Percentiles rank a stretch among this genome's conserved stretches.
phyloP scores from a whole-genome alignment of 2,888 invertebrate genomes.

The Sphecodes monilicornis region DNA sequence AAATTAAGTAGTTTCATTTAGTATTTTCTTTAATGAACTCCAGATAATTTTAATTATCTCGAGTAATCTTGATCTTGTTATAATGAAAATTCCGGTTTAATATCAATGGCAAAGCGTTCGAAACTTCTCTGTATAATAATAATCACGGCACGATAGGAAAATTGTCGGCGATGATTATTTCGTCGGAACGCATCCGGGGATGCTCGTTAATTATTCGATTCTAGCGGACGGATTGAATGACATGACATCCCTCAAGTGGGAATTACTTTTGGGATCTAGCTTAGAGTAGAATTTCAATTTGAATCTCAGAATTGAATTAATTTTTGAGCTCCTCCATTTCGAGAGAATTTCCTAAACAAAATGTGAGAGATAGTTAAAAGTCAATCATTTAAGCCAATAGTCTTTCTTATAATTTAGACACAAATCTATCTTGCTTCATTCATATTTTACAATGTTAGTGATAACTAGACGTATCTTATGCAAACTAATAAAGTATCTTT shows the following conservation, averaged over 20 bases:
- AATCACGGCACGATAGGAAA: neutral
- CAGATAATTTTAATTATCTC: neutral
- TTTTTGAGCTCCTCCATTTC: neutral
- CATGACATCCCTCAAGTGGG: conserved; percentile 9
- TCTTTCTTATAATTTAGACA: neutral
- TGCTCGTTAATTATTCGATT: neutral
- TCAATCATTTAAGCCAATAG: neutral
- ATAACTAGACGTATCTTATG: too few species aligned
- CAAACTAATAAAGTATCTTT: too few species aligned
- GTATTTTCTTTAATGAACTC: neutral
- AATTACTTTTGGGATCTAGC: conserved; percentile 11
- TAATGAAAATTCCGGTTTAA: neutral
- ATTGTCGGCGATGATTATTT: neutral
- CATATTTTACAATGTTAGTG: too few species aligned
- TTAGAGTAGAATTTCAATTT: neutral
- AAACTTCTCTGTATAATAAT: neutral
- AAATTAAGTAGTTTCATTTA: neutral
- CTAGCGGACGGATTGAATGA: neutral
- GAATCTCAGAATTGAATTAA: neutral
- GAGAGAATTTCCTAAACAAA: neutral
- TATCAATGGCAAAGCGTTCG: neutral
- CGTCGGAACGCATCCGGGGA: neutral
- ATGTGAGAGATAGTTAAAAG: neutral
- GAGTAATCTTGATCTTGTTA: neutral
- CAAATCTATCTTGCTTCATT: too few species aligned